phyloP scores from a whole-genome alignment of 2,888 invertebrate genomes.

The Melikaiella ostensackeni region DNA sequence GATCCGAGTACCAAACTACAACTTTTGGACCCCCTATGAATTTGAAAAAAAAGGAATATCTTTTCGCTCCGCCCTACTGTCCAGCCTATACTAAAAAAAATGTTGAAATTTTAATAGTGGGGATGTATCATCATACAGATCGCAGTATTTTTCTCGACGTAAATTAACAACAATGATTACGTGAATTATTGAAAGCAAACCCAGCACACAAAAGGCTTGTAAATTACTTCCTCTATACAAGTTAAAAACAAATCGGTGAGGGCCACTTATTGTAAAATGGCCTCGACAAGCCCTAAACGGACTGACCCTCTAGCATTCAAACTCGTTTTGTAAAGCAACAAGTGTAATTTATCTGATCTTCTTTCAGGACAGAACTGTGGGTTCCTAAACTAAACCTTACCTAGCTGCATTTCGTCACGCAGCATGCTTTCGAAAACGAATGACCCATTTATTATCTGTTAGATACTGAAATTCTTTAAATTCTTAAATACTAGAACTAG shows the following conservation, averaged over 20 bases:
- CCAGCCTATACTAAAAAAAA: too few relatives aligned
- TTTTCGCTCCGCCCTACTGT: too few relatives aligned
- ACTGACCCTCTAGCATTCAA: slow-evolving; percentile 14
- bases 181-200: slow-evolving; percentile 11
- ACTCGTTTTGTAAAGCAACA: slow-evolving; percentile 7
- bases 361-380: background rate
- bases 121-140: background rate
- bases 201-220: slow-evolving; percentile 2
- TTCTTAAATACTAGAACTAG: background rate
- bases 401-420: background rate
- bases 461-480: background rate
- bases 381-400: background rate
- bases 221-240: slow-evolving; percentile 22
- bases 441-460: background rate
- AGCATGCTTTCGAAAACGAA: background rate
- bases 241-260: slow-evolving; percentile 20
- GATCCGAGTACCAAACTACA: too few relatives aligned
- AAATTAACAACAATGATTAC: slow-evolving; percentile 12
- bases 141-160: background rate
- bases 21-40: too few relatives aligned
- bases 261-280: slow-evolving; percentile 27
- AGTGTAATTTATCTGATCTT: background rate
- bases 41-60: too few relatives aligned
- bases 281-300: slow-evolving; percentile 24
- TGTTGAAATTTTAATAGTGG: background rate